phyloP scores from a whole-genome alignment of 2,888 invertebrate genomes.

The Nyleta sp. region DNA sequence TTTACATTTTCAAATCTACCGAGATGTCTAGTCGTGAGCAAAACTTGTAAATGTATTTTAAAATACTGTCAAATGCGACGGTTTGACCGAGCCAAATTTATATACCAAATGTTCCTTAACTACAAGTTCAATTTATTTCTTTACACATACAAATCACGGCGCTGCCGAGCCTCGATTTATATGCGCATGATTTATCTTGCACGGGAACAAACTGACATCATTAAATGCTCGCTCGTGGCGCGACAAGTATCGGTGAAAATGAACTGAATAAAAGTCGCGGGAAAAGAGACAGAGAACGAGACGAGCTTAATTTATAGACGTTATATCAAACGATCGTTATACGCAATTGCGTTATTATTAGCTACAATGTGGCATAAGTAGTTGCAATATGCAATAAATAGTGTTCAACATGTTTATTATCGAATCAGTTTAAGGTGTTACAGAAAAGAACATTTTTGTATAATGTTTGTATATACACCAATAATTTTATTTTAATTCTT shows the following conservation, averaged over 20 bases:
- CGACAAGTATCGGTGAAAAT: conserved; percentile 60
- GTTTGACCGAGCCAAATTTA: too few species aligned
- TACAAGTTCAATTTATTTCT: conserved; percentile 34
- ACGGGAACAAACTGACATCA: conserved; percentile 49
- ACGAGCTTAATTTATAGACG: conserved; percentile 49
- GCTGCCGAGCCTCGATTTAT: conserved; percentile 44
- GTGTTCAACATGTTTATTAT: conserved; percentile 37
- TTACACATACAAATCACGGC: conserved; percentile 38
- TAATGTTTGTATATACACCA: too few species aligned
- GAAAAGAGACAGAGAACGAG: conserved; percentile 19
- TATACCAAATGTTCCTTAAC: too few species aligned
- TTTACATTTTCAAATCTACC: too few species aligned
- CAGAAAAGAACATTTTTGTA: conserved; percentile 2
- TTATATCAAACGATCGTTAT: conserved; percentile 54
- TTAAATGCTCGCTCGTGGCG: conserved; percentile 54
- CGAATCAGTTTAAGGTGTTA: neutral
- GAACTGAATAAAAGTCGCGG: conserved; percentile 56
- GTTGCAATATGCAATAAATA: conserved; percentile 44
- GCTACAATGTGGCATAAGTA: conserved; percentile 44
- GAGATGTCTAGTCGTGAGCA: too few species aligned
- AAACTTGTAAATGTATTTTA: too few species aligned
- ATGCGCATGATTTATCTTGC: conserved; percentile 58
- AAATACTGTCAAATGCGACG: too few species aligned
- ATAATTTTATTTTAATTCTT: too few species aligned
- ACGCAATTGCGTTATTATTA: conserved; percentile 50